phyloP scores from a whole-genome alignment of 2,888 invertebrate genomes.

The Pachymerium ferrugineum region DNA sequence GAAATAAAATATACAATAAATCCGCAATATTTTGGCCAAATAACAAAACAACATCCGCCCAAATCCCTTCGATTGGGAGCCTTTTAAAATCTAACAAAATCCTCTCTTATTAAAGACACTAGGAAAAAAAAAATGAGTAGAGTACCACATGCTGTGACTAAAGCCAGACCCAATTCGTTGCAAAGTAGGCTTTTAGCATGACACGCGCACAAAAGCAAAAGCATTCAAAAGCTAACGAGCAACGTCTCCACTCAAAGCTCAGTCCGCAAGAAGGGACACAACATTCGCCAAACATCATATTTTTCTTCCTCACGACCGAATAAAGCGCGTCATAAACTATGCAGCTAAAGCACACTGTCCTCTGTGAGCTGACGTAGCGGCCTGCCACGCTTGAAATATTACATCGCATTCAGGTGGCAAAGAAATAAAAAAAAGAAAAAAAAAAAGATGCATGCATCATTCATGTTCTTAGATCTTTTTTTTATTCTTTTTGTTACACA shows the following conservation, averaged over 20 bases:
- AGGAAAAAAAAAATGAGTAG: background rate
- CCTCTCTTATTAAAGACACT: background rate
- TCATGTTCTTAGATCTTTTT: background rate
- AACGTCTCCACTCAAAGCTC: conserved; percentile 17
- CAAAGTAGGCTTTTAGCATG: conserved; percentile 27
- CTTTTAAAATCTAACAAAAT: conserved; percentile 9
- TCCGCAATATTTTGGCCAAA: no score
- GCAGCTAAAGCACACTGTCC: conserved; percentile 6
- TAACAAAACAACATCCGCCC: background rate
- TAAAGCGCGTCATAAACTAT: conserved; percentile 17
- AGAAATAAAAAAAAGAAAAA: background rate
- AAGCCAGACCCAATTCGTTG: conserved; percentile 22
- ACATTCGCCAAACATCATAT: conserved; percentile 19
- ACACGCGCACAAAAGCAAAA: conserved; percentile 25
- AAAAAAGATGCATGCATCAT: background rate
- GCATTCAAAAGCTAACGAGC: conserved; percentile 25
- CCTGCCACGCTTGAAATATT: conserved; percentile 22
- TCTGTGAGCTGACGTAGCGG: conserved; percentile 15
- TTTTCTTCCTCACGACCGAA: conserved; percentile 19
- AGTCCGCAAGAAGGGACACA: background rate
- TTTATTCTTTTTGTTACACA: background rate
- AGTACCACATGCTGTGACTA: background rate
- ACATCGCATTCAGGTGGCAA: conserved; percentile 22
- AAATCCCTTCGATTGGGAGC: background rate
- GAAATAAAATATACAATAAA: conserved; percentile 17